Conservation (phyloP, 2,113 vertebrate species). For the Strigops habroptila region DNA sequence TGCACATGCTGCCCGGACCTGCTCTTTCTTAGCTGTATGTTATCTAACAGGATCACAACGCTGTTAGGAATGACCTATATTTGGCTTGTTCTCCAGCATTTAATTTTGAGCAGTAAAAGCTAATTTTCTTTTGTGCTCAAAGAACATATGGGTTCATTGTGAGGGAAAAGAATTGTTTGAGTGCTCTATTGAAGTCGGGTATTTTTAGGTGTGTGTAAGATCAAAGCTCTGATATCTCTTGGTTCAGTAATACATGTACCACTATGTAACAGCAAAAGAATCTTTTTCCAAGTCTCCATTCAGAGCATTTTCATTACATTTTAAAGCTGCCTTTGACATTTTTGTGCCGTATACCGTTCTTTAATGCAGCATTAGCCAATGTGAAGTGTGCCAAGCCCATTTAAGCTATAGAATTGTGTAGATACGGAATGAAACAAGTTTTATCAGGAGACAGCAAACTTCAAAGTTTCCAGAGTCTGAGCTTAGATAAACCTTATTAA, state of each 20-base stretch:
- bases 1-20: neutral
- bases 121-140: conserved; percentile 56
- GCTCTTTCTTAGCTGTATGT: neutral
- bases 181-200: conserved; percentile 51
- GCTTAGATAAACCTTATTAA: conserved; percentile 53
- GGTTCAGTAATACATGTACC: conserved; percentile 60
- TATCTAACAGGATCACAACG: conserved; percentile 29
- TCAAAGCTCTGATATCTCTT: conserved; percentile 66
- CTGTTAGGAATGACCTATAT: conserved; percentile 40
- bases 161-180: conserved; percentile 54
- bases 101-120: conserved; percentile 51
- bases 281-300: conserved; percentile 58
- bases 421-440: conserved; percentile 36
- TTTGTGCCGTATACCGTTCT: conserved; percentile 32
- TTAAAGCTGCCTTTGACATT: conserved; percentile 49
- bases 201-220: conserved; percentile 53
- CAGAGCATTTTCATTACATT: conserved; percentile 64
- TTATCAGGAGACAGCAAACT: conserved; percentile 26
- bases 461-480: conserved; percentile 52
- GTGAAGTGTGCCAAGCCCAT: conserved; percentile 32
- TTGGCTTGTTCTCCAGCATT: conserved; percentile 33
- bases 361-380: conserved; percentile 27
- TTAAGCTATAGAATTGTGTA: conserved; percentile 9
- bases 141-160: conserved; percentile 50
- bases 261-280: conserved; percentile 37